Evolutionary conservation across 2,888 invertebrate genomes (phyloP).

Genomic region (Ypsolopha scabrella): DNA sequence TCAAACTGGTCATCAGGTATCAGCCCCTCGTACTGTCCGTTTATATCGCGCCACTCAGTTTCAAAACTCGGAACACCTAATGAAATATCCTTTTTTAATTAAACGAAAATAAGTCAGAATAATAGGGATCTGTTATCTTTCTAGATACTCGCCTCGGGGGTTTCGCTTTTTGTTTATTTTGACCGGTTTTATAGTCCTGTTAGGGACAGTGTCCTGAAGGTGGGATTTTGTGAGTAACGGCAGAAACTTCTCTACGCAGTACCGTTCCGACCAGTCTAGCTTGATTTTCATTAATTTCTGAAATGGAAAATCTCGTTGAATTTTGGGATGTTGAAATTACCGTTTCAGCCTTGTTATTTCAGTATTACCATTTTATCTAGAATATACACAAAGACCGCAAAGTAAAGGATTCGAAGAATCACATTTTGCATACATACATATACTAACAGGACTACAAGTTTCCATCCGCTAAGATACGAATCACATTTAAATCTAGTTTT

Average conservation of each 20-base stretch:
- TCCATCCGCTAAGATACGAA: too few relatives aligned
- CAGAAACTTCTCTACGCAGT: conserved; percentile 82
- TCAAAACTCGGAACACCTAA: conserved; percentile 77
- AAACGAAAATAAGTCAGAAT: not conserved
- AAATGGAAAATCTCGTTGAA: conserved; percentile 13
- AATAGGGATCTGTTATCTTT: too few relatives aligned
- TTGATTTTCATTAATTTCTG: conserved; percentile 76
- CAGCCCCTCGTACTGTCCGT: conserved; percentile 66
- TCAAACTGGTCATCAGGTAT: conserved; percentile 72
- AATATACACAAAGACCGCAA: too few relatives aligned
- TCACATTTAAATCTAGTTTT: too few relatives aligned
- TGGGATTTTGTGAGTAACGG: conserved; percentile 85
- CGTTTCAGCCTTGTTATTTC: too few relatives aligned
- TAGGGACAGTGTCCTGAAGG: conserved; percentile 50
- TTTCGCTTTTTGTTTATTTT: conserved; percentile 57
- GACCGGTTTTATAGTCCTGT: conserved; percentile 37
- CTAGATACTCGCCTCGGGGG: conserved; percentile 46
- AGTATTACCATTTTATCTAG: too few relatives aligned
- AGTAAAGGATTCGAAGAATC: too few relatives aligned
- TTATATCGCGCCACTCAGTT: conserved; percentile 76
- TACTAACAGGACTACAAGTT: too few relatives aligned
- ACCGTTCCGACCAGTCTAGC: conserved; percentile 80
- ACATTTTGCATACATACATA: too few relatives aligned
- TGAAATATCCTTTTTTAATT: conserved; percentile 11
- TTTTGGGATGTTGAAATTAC: too few relatives aligned